Percentiles rank a stretch among this genome's conserved stretches.
These are phyloP conservation scores for Capreolus pygargus DNA, from an alignment of 2,113 vertebrate species.

Conservation along the genomic window DNA sequence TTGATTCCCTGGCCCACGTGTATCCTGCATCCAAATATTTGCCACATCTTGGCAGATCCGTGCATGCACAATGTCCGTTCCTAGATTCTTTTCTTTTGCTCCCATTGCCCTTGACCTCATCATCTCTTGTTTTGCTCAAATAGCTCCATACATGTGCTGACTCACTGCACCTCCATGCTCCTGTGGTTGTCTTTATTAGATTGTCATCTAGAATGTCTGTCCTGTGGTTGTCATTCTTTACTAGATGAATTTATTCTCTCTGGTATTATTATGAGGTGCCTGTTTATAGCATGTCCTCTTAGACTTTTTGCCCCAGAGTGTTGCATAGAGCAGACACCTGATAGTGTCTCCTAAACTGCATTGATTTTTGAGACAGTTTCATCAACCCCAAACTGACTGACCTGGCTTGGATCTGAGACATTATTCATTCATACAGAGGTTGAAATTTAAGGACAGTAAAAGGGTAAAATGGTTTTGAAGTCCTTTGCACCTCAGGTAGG, in stretches of 20 bases:
- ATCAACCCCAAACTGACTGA: not conserved
- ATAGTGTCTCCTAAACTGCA: not conserved
- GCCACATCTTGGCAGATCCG: not conserved
- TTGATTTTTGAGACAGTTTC: not conserved
- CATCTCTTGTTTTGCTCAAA: not conserved
- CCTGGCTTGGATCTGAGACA: not conserved
- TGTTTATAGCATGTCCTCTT: not conserved
- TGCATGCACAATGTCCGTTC: not conserved
- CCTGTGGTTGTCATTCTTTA: not conserved
- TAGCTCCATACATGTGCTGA: not conserved
- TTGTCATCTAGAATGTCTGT: not conserved
- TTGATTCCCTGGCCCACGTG: not conserved
- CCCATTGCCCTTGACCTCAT: not conserved
- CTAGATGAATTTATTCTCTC: not conserved
- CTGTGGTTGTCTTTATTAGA: not conserved
- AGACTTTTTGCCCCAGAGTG: not conserved
- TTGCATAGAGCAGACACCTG: not conserved
- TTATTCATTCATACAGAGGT: not conserved
- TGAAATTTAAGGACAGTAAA: not conserved
- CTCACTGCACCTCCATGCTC: not conserved
- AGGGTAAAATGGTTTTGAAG: constrained; percentile 26
- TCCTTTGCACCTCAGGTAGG: not conserved
- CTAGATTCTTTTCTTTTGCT: not conserved
- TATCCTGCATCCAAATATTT: not conserved
- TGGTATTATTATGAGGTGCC: not conserved